Base-by-base conservation (phyloP, 2,113 vertebrate species). In the Gopherus evgoodei region DNA sequence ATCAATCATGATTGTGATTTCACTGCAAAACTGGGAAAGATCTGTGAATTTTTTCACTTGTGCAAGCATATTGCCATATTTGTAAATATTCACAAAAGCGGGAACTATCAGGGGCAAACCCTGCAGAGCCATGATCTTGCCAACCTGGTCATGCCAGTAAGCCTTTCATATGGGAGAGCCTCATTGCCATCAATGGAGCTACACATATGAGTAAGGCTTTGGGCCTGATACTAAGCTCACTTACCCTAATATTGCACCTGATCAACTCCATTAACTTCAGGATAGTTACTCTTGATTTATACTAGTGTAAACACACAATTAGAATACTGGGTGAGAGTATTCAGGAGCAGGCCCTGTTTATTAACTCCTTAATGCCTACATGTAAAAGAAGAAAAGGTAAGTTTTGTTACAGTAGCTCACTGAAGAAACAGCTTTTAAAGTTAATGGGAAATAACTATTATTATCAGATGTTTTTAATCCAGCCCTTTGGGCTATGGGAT, bases 371-470 rank as follows among this genome's bases (percentile, higher is more conserved):
- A 56, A 80, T 14, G 72, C 0, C 57, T 13, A 0, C 56, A 49
- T 52, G 72, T 57, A 57, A 19, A 47, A 44, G 35, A 52, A n/a
- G 83, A 47, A 0, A 8, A 65, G 19, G 22, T 72, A 86, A 69
- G 19, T 42, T 84, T 5, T 2, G 22, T 54, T 24, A 1, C 0
- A 0, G 84, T 83, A 21, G 25, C 38, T 79, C 42, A 47, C 76
- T 5, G 49, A 83, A 76, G 50, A 8, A 53, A 22, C 35, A 4
- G 5, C 17, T 1, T 62, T 0, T 24, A n/a, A 76, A 50, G 44
- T 24, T 8, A 35, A 10, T 0, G 31, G 19, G 49, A 54, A 1
- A 47, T 29, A 53, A 75, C 1, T 0, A 0, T 56, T 0, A 0
- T 2, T 2, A 11, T 0, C 49, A 53, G 8, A 13, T 7, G 14